These are phyloP conservation scores for Furcifer pardalis DNA, from an alignment of 2,797 vertebrate genomes.

Conservation along the genomic window DNA sequence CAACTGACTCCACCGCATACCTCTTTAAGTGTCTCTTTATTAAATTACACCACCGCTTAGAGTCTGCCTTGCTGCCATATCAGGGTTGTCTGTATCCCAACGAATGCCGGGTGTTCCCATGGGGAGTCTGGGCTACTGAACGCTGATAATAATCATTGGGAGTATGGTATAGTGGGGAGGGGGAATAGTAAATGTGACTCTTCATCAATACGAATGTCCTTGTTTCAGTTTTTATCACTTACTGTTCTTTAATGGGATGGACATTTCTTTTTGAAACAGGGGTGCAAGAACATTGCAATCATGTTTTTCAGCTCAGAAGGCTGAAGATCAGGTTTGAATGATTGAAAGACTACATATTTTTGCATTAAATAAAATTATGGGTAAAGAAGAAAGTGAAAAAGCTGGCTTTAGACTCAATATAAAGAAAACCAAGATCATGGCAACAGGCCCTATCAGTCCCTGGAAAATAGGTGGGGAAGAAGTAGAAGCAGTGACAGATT, in stretches of 20 bases:
- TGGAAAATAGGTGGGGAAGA: no score
- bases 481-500: no score
- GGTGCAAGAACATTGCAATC: neutral
- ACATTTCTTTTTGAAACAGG: neutral
- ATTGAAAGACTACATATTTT: neutral
- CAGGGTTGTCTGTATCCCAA: slow-evolving; percentile 70
- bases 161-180: neutral
- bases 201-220: slow-evolving; percentile 28
- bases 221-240: slow-evolving; percentile 27
- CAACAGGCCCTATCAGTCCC: no score
- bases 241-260: slow-evolving; percentile 34
- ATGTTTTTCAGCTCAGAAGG: neutral
- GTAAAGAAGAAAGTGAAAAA: no score
- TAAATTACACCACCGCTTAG: slow-evolving; percentile 78
- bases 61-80: slow-evolving; percentile 73
- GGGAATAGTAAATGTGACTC: neutral
- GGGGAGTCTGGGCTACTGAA: slow-evolving; percentile 63
- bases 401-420: no score
- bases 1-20: slow-evolving; percentile 73
- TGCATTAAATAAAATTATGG: neutral
- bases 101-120: slow-evolving; percentile 62
- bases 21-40: slow-evolving; percentile 83
- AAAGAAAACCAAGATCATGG: no score
- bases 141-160: slow-evolving; percentile 53
- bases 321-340: neutral